Conservation (phyloP, 2,113 vertebrate species). For the Triplophysa siluroides region DNA sequence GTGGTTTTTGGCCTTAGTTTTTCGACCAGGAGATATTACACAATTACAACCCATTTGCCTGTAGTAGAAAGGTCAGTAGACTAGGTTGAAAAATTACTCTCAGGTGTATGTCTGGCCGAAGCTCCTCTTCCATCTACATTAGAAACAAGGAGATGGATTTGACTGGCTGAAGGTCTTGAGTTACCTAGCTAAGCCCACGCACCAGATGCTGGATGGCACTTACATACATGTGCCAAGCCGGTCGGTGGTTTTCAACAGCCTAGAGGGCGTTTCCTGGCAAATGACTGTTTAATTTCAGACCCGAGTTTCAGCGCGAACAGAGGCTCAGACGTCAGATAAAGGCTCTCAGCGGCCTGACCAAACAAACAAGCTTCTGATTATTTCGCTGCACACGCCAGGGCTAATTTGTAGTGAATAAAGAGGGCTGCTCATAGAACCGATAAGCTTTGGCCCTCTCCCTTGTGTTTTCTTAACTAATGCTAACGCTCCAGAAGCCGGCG, state of each 20-base stretch:
- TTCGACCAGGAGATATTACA: constrained; percentile 9
- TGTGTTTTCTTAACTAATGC: constrained; percentile 75
- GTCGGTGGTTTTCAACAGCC: constrained; percentile 45
- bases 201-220: constrained; percentile 56
- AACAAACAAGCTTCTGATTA: constrained; percentile 72
- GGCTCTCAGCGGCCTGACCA: constrained; percentile 59
- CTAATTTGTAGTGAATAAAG: constrained; percentile 68
- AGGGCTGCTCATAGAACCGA: constrained; percentile 54
- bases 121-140: constrained; percentile 50
- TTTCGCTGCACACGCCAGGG: constrained; percentile 63
- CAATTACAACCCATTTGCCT: constrained; percentile 33
- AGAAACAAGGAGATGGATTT: constrained; percentile 43
- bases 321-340: constrained; percentile 60
- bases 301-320: constrained; percentile 28
- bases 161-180: constrained; percentile 48
- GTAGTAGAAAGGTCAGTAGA: constrained; percentile 36
- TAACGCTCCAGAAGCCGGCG: constrained; percentile 45
- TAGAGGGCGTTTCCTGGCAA: constrained; percentile 53
- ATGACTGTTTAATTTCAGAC: constrained; percentile 52
- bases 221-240: constrained; percentile 39
- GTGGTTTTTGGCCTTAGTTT: constrained; percentile 1
- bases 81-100: constrained; percentile 44
- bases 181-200: constrained; percentile 44
- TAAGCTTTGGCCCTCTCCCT: constrained; percentile 63
- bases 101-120: constrained; percentile 50